These are phyloP conservation scores for Eulithis testata DNA, from an alignment of 2,888 invertebrate species.

Conservation along the genomic window DNA sequence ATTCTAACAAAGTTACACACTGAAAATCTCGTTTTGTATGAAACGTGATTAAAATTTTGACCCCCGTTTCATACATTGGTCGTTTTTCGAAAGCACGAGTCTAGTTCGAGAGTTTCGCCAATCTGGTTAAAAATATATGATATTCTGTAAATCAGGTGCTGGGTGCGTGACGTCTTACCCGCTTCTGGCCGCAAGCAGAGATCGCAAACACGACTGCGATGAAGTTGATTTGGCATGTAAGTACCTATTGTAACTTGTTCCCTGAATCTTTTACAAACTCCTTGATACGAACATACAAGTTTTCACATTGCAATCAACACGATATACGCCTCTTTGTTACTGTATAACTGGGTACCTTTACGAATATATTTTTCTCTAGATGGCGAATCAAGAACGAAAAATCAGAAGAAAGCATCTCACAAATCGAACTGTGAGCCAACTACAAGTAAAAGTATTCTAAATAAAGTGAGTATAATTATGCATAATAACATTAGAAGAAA, in stretches of 20 bases:
- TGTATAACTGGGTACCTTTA: too few species aligned
- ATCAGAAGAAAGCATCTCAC: conserved; percentile 51
- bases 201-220: conserved; percentile 47
- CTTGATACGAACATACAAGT: background rate
- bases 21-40: too few species aligned
- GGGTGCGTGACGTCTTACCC: conserved; percentile 66
- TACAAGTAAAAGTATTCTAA: conserved; percentile 69
- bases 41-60: too few species aligned
- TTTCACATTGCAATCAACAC: too few species aligned
- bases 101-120: too few species aligned
- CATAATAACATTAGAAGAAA: too few species aligned
- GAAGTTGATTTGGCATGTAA: conserved; percentile 61
- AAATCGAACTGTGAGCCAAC: conserved; percentile 63
- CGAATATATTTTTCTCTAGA: conserved; percentile 42
- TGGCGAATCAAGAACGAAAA: conserved; percentile 51
- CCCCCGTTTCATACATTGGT: too few species aligned
- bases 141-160: conserved; percentile 46
- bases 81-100: too few species aligned
- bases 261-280: background rate
- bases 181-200: conserved; percentile 51
- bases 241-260: conserved; percentile 33
- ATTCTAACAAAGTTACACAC: too few species aligned
- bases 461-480: conserved; percentile 56
- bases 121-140: too few species aligned
- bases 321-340: too few species aligned